Base-by-base conservation (phyloP, 2,797 vertebrate genomes). In the Chelidonichthys spinosus region DNA sequence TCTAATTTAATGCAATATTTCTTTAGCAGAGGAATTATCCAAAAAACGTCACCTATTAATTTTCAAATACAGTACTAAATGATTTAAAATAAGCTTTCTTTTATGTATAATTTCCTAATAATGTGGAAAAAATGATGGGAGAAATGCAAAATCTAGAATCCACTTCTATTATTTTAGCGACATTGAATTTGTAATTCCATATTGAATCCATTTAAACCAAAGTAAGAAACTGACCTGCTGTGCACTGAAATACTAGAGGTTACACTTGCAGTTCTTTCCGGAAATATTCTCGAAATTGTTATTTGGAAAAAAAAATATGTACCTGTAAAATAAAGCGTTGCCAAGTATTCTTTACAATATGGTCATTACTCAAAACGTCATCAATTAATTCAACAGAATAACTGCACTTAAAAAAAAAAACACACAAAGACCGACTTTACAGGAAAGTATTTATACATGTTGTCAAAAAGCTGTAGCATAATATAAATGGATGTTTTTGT, bases 401-500 rank as follows among this genome's bases (percentile, higher is more conserved):
- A 50, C 37, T 47, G 6, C 17, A 35, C 11, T 25, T 5, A 35
- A 53, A 77, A 53, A 56, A n/a, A 54, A 35, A 44, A 1, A 60
- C 0, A 4, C 11, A 43, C 18, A 0, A 25, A 60, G 3, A 65
- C 42, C 37, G 42, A 43, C 2, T 15, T 74, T 11, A 49, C 32
- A 67, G 64, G 3, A 59, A 78, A 54, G 80, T 75, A 17, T 87
- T 83, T 74, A 79, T 78, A 71, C 14, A 55, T 61, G 17, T 13
- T 72, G 1, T 53, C 17, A 70, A 75, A 60, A n/a, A 53, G 18
- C 4, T 32, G 32, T 14, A 55, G 39, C 46, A 60, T 46, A 70
- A 67, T 63, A 69, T 35, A 58, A 43, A 67, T 35, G 17, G 37
- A 14, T 40, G 7, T n/a, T 1, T 11, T 35, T 62, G 4, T 62